Evolutionary conservation across 2,888 invertebrate species (phyloP).

Genomic region (Agrotis puta): DNA sequence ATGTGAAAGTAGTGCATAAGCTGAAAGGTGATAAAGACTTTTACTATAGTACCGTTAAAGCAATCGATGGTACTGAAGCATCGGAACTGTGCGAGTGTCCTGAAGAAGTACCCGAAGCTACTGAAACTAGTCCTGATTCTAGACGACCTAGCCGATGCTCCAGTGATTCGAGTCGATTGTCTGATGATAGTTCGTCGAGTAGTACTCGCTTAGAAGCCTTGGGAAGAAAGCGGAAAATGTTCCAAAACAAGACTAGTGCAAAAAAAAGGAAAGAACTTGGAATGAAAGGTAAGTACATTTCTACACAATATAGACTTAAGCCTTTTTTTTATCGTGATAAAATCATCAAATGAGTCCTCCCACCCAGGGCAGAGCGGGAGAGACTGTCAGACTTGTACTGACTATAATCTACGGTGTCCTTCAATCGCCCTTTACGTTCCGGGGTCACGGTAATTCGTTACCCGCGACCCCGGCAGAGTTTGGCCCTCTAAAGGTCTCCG

Average conservation of each 20-base stretch:
- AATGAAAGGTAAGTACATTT: slow-evolving; percentile 71
- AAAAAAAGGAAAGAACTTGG: slow-evolving; percentile 78
- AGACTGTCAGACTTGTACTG: too few species aligned
- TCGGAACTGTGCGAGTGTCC: slow-evolving; percentile 75
- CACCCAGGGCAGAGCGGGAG: too few species aligned
- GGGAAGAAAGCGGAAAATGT: slow-evolving; percentile 81
- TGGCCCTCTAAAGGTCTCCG: too few species aligned
- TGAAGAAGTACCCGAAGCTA: slow-evolving; percentile 74
- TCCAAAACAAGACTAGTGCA: slow-evolving; percentile 69
- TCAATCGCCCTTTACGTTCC: too few species aligned
- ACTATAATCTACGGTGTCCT: too few species aligned
- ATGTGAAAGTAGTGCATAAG: slow-evolving; percentile 92
- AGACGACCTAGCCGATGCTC: slow-evolving; percentile 86
- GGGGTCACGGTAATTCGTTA: too few species aligned
- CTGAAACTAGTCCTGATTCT: slow-evolving; percentile 80
- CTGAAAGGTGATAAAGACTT: slow-evolving; percentile 90
- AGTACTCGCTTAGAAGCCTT: slow-evolving; percentile 78
- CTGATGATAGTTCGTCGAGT: slow-evolving; percentile 87
- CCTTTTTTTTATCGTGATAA: too few species aligned
- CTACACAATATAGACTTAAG: neutral
- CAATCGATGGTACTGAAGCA: slow-evolving; percentile 85
- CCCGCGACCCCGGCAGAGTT: too few species aligned
- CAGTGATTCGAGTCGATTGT: slow-evolving; percentile 86
- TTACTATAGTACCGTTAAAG: slow-evolving; percentile 87
- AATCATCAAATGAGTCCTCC: too few species aligned